These are phyloP conservation scores for Helostoma temminkii DNA, from an alignment of 2,797 vertebrate genomes.

Conservation along the genomic window DNA sequence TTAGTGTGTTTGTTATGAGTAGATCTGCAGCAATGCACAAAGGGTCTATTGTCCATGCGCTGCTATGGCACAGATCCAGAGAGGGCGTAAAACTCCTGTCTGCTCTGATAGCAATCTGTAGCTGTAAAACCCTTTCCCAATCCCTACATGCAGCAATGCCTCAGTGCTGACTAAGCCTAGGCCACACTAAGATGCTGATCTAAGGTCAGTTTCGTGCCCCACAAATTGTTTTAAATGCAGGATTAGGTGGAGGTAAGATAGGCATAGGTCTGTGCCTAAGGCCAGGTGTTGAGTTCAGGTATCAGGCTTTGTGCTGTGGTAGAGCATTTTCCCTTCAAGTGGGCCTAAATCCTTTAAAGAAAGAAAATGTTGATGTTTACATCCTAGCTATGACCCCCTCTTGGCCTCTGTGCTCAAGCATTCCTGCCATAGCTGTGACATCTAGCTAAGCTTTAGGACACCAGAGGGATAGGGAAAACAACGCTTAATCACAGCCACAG, in stretches of 20 bases:
- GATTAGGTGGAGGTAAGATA: conserved; percentile 72
- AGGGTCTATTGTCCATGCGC: conserved; percentile 71
- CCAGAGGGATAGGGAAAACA: conserved; percentile 82
- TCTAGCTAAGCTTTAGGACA: conserved; percentile 84
- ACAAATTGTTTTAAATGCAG: conserved; percentile 69
- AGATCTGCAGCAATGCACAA: conserved; percentile 77
- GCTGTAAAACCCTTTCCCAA: conserved; percentile 76
- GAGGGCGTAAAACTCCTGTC: conserved; percentile 79
- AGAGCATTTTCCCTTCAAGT: conserved; percentile 79
- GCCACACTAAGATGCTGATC: conserved; percentile 72
- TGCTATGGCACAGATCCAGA: conserved; percentile 75
- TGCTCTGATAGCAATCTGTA: conserved; percentile 82
- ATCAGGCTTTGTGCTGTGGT: conserved; percentile 77
- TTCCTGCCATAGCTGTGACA: conserved; percentile 87
- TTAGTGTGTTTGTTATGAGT: conserved; percentile 79
- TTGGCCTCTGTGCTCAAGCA: conserved; percentile 80
- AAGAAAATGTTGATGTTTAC: conserved; percentile 89
- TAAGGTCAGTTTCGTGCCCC: conserved; percentile 70
- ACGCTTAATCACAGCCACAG: conserved; percentile 84
- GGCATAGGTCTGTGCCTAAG: conserved; percentile 75
- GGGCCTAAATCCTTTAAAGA: conserved; percentile 83
- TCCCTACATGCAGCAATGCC: conserved; percentile 71
- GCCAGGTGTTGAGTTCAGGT: conserved; percentile 77
- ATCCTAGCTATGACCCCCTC: conserved; percentile 83
- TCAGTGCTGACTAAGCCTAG: conserved; percentile 70